Base-by-base conservation (phyloP, 64 coral and sea anemone species). In the Catalaphyllia jardinei region DNA sequence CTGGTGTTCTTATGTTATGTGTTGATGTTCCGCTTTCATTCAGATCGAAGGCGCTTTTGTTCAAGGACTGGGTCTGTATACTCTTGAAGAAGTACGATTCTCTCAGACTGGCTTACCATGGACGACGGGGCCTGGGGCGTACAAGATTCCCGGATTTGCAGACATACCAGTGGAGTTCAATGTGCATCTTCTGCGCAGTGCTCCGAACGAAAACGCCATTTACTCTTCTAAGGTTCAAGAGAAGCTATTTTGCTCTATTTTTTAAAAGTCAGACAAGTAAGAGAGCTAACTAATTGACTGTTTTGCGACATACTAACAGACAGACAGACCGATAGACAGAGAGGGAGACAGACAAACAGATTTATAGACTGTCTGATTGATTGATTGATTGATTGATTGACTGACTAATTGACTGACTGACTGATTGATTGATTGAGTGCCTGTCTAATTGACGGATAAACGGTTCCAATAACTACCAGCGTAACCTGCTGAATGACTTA, bases 81-180 rank as follows among this genome's bases (percentile, higher is more conserved):
- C 94, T 16, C 86, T 96, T 7, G 94, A 96, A 64, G 94, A 96
- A 79, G 49, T 86, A 24, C 69, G 94, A 54, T 96, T 79, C 50
- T 92, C 92, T 6, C 94, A 93, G 82, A 75, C 89, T 74, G 94
- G 94, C 4, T 25, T 71, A 3, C 79, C 86, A 9, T 96, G 88
- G 61, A 96, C 94, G 33, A 93, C 87, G 59, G 94, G 94, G 65
- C 94, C 94, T 63, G 91, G 94, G 31, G 85, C 94, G 28, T 96
- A 96, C 83, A 96, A 96, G 65, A 96, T 96, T 30, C 94, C 94
- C 14, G 94, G 94, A 11, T 93, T 96, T 87, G 67, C 94, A 50
- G 94, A 96, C 62, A 96, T 96, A 60, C 94, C 94, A 19, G 91
- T 96, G 31, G 91, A 96, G 61, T 93, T 96, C 73, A 82, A 93